These are phyloP conservation scores for Myiozetetes cayanensis DNA, from an alignment of 2,113 vertebrate species.

Conservation along the genomic window DNA sequence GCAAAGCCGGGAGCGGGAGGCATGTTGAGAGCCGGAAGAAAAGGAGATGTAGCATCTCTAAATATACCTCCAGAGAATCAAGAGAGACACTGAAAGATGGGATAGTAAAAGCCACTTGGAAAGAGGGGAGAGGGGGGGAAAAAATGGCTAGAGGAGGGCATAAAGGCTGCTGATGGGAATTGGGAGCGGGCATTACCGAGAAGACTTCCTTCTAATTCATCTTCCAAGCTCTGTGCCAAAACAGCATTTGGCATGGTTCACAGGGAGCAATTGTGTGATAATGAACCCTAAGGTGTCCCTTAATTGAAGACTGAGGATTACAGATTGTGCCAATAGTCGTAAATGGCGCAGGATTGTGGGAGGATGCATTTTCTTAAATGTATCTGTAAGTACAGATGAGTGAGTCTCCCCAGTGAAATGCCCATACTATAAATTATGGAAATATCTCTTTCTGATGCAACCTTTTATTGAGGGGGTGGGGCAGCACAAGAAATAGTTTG, in stretches of 20 bases:
- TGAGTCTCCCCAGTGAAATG: slow-evolving; percentile 79
- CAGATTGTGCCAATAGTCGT: slow-evolving; percentile 81
- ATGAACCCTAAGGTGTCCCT: slow-evolving; percentile 90
- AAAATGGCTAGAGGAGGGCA: slow-evolving; percentile 56
- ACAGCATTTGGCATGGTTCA: slow-evolving; percentile 90
- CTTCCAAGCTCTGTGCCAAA: slow-evolving; percentile 84
- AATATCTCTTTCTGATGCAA: slow-evolving; percentile 78
- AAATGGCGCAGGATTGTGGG: slow-evolving; percentile 82
- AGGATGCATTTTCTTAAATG: slow-evolving; percentile 90
- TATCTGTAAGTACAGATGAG: slow-evolving; percentile 91
- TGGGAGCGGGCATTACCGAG: slow-evolving; percentile 79
- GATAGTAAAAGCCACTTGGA: slow-evolving; percentile 77
- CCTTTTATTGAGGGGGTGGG: slow-evolving; percentile 71
- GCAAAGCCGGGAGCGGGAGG: slow-evolving; percentile 29
- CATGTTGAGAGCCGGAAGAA: slow-evolving; percentile 76
- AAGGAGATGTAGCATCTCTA: slow-evolving; percentile 74
- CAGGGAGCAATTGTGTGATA: slow-evolving; percentile 88
- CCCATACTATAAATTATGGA: slow-evolving; percentile 84
- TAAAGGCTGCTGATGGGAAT: slow-evolving; percentile 75
- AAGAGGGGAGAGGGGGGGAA: slow-evolving; percentile 57
- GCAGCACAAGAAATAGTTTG: slow-evolving; percentile 68
- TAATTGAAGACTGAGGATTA: slow-evolving; percentile 89
- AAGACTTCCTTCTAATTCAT: slow-evolving; percentile 87
- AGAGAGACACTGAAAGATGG: slow-evolving; percentile 75
- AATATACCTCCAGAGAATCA: slow-evolving; percentile 81